Conservation (phyloP, 2,113 vertebrate species). For the Labeo rohita region DNA sequence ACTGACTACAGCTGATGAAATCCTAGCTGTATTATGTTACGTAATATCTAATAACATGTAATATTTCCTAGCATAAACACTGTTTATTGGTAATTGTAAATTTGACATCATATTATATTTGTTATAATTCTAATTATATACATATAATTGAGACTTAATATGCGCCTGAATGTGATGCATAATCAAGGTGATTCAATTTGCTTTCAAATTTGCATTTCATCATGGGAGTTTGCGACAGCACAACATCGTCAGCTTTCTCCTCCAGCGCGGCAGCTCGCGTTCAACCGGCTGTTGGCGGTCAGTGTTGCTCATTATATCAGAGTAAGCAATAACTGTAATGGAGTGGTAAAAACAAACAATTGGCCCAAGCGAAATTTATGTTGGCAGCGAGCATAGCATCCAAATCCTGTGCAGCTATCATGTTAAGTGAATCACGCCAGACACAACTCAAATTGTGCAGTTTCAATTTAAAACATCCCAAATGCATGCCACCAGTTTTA, state of each 20-base stretch:
- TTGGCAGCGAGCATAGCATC: slow-evolving; percentile 20
- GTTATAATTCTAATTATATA: not conserved
- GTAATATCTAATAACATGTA: slow-evolving; percentile 7
- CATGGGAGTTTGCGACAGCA: slow-evolving; percentile 31
- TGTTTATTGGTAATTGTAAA: slow-evolving; percentile 4
- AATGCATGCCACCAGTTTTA: not conserved
- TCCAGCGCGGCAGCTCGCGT: slow-evolving; percentile 17
- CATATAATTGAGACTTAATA: slow-evolving; percentile 20
- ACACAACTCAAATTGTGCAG: not conserved
- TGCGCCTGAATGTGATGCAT: not conserved
- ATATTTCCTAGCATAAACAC: not conserved
- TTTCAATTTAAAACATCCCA: slow-evolving; percentile 18
- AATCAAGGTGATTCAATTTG: slow-evolving; percentile 24
- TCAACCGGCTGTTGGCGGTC: slow-evolving; percentile 44
- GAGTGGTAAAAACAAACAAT: slow-evolving; percentile 45
- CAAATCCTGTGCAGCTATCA: slow-evolving; percentile 11
- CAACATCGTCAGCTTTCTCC: slow-evolving; percentile 20
- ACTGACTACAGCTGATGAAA: not conserved
- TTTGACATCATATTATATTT: not conserved
- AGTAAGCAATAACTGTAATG: slow-evolving; percentile 47
- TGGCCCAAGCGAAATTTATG: slow-evolving; percentile 35
- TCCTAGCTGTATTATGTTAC: not conserved
- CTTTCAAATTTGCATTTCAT: not conserved
- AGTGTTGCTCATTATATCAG: slow-evolving; percentile 41
- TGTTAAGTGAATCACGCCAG: slow-evolving; percentile 17